These are phyloP conservation scores for Phyto melanocephala DNA, from an alignment of 2,888 invertebrate genomes.

Conservation along the genomic window DNA sequence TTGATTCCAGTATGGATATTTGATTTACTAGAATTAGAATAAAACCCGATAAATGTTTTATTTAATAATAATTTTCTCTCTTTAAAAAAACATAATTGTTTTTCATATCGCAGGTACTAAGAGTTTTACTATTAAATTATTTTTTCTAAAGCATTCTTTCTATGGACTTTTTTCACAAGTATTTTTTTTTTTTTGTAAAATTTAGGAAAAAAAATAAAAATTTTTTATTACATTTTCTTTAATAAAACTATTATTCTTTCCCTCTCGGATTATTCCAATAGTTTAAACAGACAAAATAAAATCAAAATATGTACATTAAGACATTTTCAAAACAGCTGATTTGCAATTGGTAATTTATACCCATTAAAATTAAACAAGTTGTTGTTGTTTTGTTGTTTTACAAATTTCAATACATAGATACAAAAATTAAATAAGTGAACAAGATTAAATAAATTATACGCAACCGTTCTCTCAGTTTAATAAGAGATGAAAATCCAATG, in stretches of 20 bases:
- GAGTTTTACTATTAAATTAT: no score
- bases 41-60: no score
- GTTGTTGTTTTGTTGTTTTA: conserved; percentile 1
- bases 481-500: no score
- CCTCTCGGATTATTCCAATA: conserved; percentile 19
- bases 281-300: background rate
- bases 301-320: background rate
- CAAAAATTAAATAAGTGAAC: conserved; percentile 12
- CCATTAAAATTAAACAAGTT: conserved; percentile 27
- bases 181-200: no score
- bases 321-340: conserved; percentile 45
- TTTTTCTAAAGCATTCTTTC: no score
- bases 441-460: conserved; percentile 13
- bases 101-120: no score
- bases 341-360: conserved; percentile 15
- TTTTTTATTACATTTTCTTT: no score
- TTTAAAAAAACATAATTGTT: background rate
- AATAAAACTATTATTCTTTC: background rate
- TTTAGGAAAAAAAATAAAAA: no score
- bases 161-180: no score
- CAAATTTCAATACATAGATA: conserved; percentile 44
- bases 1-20: no score
- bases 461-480: background rate
- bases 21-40: no score
- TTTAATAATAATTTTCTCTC: background rate